phyloP scores from a whole-genome alignment of 2,888 invertebrate species.

The Aethes cnicana region DNA sequence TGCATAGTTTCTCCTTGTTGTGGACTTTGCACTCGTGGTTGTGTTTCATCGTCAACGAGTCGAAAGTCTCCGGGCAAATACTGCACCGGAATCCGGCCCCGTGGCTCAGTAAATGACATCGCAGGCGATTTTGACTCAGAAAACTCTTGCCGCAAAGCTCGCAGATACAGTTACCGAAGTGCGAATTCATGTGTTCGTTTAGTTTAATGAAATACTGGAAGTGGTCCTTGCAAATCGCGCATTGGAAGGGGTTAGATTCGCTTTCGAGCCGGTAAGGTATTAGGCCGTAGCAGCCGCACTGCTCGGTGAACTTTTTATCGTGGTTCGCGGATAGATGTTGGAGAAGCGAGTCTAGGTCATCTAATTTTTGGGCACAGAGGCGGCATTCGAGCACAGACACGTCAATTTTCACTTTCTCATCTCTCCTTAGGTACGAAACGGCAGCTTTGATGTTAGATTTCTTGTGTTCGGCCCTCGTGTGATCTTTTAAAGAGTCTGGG shows the following conservation, averaged over 20 bases:
- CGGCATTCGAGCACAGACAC: slow-evolving; percentile 51
- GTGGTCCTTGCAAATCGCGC: slow-evolving; percentile 57
- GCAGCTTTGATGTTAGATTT: slow-evolving; percentile 59
- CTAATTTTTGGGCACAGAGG: slow-evolving; percentile 45
- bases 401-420: slow-evolving; percentile 73
- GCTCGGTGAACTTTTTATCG: slow-evolving; percentile 46
- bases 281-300: slow-evolving; percentile 52
- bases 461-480: slow-evolving; percentile 56
- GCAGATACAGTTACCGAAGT: slow-evolving; percentile 65
- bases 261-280: slow-evolving; percentile 60
- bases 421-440: slow-evolving; percentile 60
- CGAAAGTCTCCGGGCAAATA: slow-evolving; percentile 55
- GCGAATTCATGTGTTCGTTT: slow-evolving; percentile 73
- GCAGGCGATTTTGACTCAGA: slow-evolving; percentile 58
- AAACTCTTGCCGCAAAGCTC: slow-evolving; percentile 71
- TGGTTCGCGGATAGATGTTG: slow-evolving; percentile 56
- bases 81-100: slow-evolving; percentile 58
- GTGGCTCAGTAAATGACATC: slow-evolving; percentile 60
- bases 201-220: slow-evolving; percentile 69
- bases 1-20: slow-evolving; percentile 50
- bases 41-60: slow-evolving; percentile 53
- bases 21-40: slow-evolving; percentile 58
- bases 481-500: slow-evolving; percentile 58
- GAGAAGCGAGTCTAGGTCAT: slow-evolving; percentile 47
- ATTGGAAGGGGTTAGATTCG: slow-evolving; percentile 45